A percentile compares a stretch with the other conserved stretches of the same genome.
Evolutionary conservation across 2,797 vertebrate genomes (phyloP).

Genomic region (Liasis olivaceus): DNA sequence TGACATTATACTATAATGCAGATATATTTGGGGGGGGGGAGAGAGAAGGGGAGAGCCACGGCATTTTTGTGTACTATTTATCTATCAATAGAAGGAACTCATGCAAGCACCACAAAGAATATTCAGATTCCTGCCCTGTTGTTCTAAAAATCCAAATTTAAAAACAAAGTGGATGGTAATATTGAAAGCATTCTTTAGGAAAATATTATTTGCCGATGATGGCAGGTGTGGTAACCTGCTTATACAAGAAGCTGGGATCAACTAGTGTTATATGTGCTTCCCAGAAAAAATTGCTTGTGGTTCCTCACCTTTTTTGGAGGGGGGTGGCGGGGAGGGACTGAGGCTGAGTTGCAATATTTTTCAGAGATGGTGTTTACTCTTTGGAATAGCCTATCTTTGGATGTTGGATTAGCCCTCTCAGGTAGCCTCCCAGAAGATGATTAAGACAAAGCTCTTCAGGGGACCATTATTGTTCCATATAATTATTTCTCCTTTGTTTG

Average conservation of each 20-base stretch:
- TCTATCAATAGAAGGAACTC: background rate
- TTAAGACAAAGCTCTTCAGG: background rate
- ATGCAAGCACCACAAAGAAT: background rate
- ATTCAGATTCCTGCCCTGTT: background rate
- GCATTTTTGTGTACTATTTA: background rate
- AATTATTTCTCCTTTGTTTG: background rate
- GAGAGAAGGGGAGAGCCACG: background rate
- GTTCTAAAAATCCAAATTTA: background rate
- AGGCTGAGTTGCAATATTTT: background rate
- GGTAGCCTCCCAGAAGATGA: background rate
- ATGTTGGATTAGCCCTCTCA: background rate
- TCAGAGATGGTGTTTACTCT: background rate
- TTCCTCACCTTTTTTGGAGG: background rate
- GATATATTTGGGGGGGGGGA: background rate
- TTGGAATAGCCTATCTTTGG: background rate
- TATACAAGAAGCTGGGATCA: background rate
- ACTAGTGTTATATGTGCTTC: background rate
- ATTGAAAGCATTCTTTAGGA: background rate
- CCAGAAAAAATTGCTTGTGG: background rate
- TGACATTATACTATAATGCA: constrained; percentile 22
- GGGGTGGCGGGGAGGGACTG: background rate
- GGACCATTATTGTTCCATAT: background rate
- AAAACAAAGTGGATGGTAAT: background rate
- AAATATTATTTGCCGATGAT: background rate
- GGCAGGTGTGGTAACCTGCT: background rate